phyloP scores from a whole-genome alignment of 2,797 vertebrate species.

The Dryobates pubescens region DNA sequence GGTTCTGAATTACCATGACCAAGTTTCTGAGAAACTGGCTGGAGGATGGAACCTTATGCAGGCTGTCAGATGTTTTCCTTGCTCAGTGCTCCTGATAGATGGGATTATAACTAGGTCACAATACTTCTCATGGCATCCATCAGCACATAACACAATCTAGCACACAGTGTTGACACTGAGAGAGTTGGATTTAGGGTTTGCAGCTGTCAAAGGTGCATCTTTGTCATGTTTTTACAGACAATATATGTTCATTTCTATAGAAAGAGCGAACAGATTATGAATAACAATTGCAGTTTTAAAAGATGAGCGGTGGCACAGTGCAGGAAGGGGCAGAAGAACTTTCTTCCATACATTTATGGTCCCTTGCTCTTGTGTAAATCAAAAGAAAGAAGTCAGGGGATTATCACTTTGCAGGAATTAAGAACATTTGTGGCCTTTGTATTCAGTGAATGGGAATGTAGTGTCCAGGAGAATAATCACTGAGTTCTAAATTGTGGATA shows the following conservation, averaged over 20 bases:
- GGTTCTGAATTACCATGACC: neutral
- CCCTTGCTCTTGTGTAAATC: neutral
- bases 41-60: neutral
- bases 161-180: neutral
- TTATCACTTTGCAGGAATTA: neutral
- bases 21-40: neutral
- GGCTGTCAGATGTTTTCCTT: neutral
- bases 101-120: neutral
- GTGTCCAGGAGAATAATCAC: neutral
- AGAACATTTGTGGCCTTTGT: neutral
- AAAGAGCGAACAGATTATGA: neutral
- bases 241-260: neutral
- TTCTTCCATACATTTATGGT: neutral
- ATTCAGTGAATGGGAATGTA: neutral
- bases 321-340: neutral
- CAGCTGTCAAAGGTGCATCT: neutral
- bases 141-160: neutral
- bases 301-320: neutral
- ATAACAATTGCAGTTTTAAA: neutral
- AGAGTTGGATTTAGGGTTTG: neutral
- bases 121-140: neutral
- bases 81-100: neutral
- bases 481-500: neutral
- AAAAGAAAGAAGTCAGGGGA: neutral
- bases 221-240: neutral